A percentile compares a stretch with the other conserved stretches of the same genome.
Conservation (phyloP, 1,140 invertebrate species). For the Muscidifurax raptorellus region DNA sequence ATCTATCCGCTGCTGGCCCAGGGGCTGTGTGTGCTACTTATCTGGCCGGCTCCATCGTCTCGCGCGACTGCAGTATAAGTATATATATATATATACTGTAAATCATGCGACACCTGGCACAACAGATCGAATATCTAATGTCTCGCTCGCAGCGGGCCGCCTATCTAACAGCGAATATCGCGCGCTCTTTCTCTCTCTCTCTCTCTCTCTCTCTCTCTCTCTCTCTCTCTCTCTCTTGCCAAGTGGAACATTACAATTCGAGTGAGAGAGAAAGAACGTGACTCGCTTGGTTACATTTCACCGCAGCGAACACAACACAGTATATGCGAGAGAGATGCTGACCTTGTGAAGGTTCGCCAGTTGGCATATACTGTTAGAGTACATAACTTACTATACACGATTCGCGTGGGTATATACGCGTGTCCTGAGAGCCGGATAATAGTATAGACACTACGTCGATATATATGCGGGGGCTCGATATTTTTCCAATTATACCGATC, state of each 20-base stretch:
- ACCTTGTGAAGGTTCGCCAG: slow-evolving; percentile 38
- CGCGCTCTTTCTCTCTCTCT: not conserved
- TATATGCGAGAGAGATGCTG: not conserved
- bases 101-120: slow-evolving; percentile 59
- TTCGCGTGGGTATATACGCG: not conserved
- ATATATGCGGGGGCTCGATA: not conserved
- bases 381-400: slow-evolving; percentile 1
- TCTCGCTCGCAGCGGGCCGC: not conserved
- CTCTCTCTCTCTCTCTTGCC: not conserved
- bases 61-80: not conserved
- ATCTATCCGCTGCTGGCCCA: not conserved
- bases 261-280: not conserved
- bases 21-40: slow-evolving; percentile 36
- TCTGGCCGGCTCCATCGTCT: slow-evolving; percentile 35
- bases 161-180: slow-evolving; percentile 19
- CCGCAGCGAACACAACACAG: no score
- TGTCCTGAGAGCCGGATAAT: not conserved
- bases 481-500: slow-evolving; percentile 30
- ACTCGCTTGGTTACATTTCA: not conserved
- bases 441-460: not conserved
- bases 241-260: slow-evolving; percentile 11
- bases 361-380: slow-evolving; percentile 8
- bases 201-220: no score
- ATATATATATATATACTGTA: slow-evolving; percentile 47
- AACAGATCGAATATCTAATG: slow-evolving; percentile 59